Evolutionary conservation across 2,888 invertebrate species (phyloP), one percentile per base, ranked within the genome.

Genomic region (Antheraea assamensis): DNA sequence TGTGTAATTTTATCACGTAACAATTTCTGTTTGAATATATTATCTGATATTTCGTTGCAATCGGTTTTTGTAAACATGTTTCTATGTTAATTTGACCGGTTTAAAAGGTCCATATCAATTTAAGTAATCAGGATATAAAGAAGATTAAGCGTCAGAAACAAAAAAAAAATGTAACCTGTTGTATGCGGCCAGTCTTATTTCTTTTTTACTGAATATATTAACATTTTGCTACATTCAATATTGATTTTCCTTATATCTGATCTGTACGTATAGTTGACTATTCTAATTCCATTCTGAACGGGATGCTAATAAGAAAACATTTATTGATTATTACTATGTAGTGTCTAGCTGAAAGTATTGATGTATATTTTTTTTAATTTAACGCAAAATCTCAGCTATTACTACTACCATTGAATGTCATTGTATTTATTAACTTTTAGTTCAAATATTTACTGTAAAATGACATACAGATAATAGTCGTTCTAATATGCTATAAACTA

Each of bases 101-200:
- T 58, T 24, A 30, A 64, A 30, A 30, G 27, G 15, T 64, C 30
- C 15, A 24, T 30, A 64, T 21, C 21, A 17, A 61, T 15, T 30
- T 64, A 30, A 15, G 27, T 24, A 5, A 30, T 64, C 3, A 64
- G 30, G 30, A 30, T 30, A 30, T 17, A 64, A 30, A 27, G 17
- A 30, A 1, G 8, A 30, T 64, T 17, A 27, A 64, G 61, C 61
- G 17, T 30, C 30, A 17, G 3, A 64, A 13, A 64, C 30, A 64
- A 64, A 64, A 61, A 64, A 64, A 61, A 64, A 64, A 64, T 64
- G 61, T 15, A 13, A 30, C 61, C 30, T 15, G 61, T 64, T 64
- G 17, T 17, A 64, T 13, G 13, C 13, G 17, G 30, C 61, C 27
- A 30, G 61, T 64, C 30, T 64, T 64, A 27, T 64, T 17, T 30